These are phyloP conservation scores for Melinaea marsaeus DNA, from an alignment of 2,888 invertebrate species.

Conservation along the genomic window DNA sequence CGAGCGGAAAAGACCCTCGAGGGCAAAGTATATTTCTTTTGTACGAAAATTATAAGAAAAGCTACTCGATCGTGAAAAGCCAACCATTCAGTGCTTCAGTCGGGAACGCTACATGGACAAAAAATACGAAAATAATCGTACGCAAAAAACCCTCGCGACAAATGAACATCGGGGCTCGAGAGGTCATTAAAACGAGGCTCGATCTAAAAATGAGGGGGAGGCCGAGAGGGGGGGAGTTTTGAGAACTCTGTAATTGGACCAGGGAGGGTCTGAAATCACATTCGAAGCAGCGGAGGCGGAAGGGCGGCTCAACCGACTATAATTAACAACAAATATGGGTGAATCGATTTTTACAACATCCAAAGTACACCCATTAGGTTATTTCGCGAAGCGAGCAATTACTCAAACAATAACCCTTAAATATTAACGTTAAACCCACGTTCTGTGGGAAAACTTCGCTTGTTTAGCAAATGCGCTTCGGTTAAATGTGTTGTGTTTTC, in stretches of 20 bases:
- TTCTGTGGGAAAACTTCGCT: constrained; percentile 70
- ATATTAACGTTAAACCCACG: constrained; percentile 64
- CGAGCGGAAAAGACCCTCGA: constrained; percentile 25
- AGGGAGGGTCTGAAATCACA: constrained; percentile 76
- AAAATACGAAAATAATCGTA: constrained; percentile 70
- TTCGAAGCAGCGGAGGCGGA: constrained; percentile 73
- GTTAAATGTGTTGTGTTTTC: constrained; percentile 58
- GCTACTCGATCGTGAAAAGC: constrained; percentile 33
- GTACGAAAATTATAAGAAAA: constrained; percentile 32
- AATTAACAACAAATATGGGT: constrained; percentile 78
- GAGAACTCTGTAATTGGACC: constrained; percentile 76
- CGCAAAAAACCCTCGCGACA: constrained; percentile 71
- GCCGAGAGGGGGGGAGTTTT: constrained; percentile 57
- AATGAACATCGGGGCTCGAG: constrained; percentile 76
- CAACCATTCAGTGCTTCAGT: constrained; percentile 34
- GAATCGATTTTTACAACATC: constrained; percentile 66
- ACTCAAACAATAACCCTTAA: constrained; percentile 64
- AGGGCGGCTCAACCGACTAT: constrained; percentile 74
- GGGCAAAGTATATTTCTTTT: constrained; percentile 27
- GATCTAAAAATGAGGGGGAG: constrained; percentile 72
- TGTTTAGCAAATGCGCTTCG: constrained; percentile 64
- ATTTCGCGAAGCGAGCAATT: constrained; percentile 64
- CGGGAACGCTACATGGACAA: constrained; percentile 49
- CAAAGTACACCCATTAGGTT: constrained; percentile 60
- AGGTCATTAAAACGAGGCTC: constrained; percentile 76